Evolutionary conservation across 2,888 invertebrate species (phyloP), one percentile per base, ranked within the genome.

Genomic region (Stramonita haemastoma): DNA sequence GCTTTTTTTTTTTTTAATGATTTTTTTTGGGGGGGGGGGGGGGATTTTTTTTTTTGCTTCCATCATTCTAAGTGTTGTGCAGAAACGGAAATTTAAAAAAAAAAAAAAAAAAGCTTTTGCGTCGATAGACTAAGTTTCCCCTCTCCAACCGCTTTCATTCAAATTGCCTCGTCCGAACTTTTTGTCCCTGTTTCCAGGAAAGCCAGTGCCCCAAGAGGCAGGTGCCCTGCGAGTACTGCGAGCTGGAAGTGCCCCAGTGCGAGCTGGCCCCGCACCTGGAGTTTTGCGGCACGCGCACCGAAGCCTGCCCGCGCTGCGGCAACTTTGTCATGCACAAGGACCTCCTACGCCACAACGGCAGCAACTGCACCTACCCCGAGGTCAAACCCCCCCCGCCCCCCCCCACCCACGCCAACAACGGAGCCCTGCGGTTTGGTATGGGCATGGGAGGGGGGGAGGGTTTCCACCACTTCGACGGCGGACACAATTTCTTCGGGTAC

Each of bases 271-370:
- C 97, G 0, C 98, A 98, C 95, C 97, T 97, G 95, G 97, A 97
- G 89, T 97, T 97, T 96, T 98, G 98, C 96, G 97, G 97, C 0
- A 97, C 97, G 86, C 96, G 97, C 91, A 98, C 97, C 0, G 97
- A 98, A 94, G 97, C 97, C 92, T 98, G 98, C 95, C 94, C 96
- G 2, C 97, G 97, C 77, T 98, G 98, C 95, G 96, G 96, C 57
- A 97, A 97, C 96, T 97, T 97, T 94, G 97, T 98, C 91, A 97
- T 97, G 97, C 96, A 97, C 94, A 97, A 97, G 95, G 97, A 97
- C 95, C 96, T 97, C 66, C 97, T 97, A 90, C 97, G 97, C 95
- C 97, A 98, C 94, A 97, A 97, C 26, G 92, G 92, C 29, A 97
- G 93, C 46, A 92, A 93, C 84, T 95, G 95, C 91, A 90, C 90